phyloP scores from a whole-genome alignment of 2,888 invertebrate genomes.

The Craniophora ligustri region DNA sequence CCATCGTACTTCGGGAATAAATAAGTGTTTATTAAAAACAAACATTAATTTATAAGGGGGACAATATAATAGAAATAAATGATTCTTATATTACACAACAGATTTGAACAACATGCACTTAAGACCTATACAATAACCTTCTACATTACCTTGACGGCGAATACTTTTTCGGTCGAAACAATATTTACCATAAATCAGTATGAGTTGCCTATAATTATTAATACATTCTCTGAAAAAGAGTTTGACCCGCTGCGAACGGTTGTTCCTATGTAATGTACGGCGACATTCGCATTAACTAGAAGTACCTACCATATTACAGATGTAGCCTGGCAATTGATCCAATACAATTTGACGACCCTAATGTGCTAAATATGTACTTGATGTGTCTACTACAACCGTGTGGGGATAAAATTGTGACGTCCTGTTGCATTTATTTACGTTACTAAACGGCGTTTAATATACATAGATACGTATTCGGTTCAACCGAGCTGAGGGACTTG shows the following conservation, averaged over 20 bases:
- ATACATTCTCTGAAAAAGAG: too few species aligned
- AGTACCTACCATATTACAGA: too few species aligned
- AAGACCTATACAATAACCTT: too few species aligned
- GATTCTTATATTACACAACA: too few species aligned
- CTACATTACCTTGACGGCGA: not conserved
- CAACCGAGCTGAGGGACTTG: constrained; percentile 10
- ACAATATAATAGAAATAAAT: too few species aligned
- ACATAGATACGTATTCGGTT: too few species aligned
- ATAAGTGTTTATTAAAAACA: constrained; percentile 24
- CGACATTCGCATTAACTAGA: too few species aligned
- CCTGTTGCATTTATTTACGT: not conserved
- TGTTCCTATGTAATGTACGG: too few species aligned
- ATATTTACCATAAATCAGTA: not conserved
- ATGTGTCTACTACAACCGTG: not conserved
- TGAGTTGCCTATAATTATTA: not conserved
- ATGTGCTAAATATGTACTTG: not conserved
- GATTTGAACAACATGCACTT: too few species aligned
- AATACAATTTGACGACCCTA: not conserved
- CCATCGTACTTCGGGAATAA: too few species aligned
- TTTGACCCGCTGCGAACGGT: too few species aligned
- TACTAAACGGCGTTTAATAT: not conserved
- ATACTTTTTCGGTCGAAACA: not conserved
- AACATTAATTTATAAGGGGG: too few species aligned
- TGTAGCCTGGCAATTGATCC: not conserved
- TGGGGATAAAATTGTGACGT: not conserved